phyloP scores from a whole-genome alignment of 1,140 invertebrate genomes.

The Phortica variegata region DNA sequence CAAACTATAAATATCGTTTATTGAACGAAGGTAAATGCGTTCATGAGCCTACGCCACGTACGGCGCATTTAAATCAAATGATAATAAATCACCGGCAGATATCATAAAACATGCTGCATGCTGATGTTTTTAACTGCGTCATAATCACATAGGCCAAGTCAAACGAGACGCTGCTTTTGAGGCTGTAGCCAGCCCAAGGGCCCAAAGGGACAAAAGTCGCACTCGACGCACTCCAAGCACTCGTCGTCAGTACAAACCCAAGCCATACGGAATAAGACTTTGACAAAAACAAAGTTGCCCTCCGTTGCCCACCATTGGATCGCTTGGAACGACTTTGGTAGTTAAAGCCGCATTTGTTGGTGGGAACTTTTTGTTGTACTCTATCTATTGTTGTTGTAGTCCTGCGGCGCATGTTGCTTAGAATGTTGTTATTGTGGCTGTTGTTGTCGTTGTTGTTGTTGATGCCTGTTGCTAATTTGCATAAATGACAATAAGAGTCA shows the following conservation, averaged over 20 bases:
- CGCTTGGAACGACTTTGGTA: slow-evolving; percentile 3
- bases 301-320: slow-evolving; percentile 4
- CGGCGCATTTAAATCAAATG: slow-evolving; percentile 54
- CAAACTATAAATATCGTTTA: slow-evolving; percentile 50
- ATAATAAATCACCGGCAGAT: slow-evolving; percentile 57
- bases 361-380: slow-evolving; percentile 1
- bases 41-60: not conserved
- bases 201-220: slow-evolving; percentile 16
- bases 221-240: not conserved
- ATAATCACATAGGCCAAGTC: too few relatives aligned
- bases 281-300: slow-evolving; percentile 1
- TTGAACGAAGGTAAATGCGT: not conserved
- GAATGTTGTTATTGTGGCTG: slow-evolving; percentile 2
- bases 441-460: slow-evolving; percentile 16
- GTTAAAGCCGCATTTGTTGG: slow-evolving; percentile 4
- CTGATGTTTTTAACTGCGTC: slow-evolving; percentile 11
- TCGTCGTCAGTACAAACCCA: slow-evolving; percentile 13
- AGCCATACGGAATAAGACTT: slow-evolving; percentile 35
- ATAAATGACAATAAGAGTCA: slow-evolving; percentile 56
- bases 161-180: too few relatives aligned
- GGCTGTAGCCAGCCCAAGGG: slow-evolving; percentile 6
- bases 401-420: not conserved
- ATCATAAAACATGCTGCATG: slow-evolving; percentile 54
- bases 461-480: slow-evolving; percentile 41
- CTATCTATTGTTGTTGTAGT: too few relatives aligned